phyloP scores from a whole-genome alignment of 2,888 invertebrate genomes.

The Dryocosmus kuriphilus region DNA sequence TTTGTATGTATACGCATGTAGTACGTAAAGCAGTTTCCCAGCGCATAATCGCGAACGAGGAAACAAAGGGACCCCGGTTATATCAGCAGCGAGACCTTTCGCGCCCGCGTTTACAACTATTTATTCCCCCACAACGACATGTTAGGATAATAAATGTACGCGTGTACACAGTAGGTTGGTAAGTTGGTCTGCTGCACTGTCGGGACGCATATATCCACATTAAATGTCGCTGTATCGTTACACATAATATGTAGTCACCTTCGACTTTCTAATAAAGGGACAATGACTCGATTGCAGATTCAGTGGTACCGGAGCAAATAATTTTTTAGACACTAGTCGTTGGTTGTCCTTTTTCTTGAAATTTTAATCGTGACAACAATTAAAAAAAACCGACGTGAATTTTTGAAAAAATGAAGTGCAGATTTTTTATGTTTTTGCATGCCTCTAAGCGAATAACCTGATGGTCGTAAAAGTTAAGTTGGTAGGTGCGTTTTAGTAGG shows the following conservation, averaged over 20 bases:
- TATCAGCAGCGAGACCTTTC: slow-evolving; percentile 65
- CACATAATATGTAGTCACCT: slow-evolving; percentile 54
- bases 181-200: slow-evolving; percentile 39
- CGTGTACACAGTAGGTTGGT: slow-evolving; percentile 54
- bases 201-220: slow-evolving; percentile 44
- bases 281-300: slow-evolving; percentile 63
- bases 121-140: slow-evolving; percentile 62
- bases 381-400: too few species aligned
- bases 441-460: background rate
- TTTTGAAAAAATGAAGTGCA: background rate
- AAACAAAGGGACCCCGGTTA: slow-evolving; percentile 68
- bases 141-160: slow-evolving; percentile 29
- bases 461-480: background rate
- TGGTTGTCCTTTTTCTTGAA: too few species aligned
- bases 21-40: slow-evolving; percentile 54
- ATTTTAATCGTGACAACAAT: too few species aligned
- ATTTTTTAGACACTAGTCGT: too few species aligned
- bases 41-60: slow-evolving; percentile 55
- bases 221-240: slow-evolving; percentile 54
- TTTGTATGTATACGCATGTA: slow-evolving; percentile 55
- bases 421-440: background rate
- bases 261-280: slow-evolving; percentile 67
- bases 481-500: slow-evolving; percentile 18
- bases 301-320: slow-evolving; percentile 45
- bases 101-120: slow-evolving; percentile 69